Base-by-base conservation (phyloP, 2,113 vertebrate genomes). In the Mesocricetus auratus region DNA sequence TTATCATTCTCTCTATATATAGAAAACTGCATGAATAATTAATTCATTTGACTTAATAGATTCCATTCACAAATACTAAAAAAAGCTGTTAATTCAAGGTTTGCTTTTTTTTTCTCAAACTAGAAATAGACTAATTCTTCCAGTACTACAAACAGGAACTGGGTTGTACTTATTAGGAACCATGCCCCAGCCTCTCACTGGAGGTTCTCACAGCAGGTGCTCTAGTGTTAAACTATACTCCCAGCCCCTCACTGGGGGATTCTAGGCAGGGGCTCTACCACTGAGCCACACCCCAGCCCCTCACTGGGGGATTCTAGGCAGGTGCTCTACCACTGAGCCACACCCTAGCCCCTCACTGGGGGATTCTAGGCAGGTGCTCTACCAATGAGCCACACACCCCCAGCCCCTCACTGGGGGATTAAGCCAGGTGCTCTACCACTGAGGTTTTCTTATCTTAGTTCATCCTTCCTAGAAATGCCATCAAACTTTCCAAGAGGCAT, bases 11-110 rank as follows among this genome's bases (percentile, higher is more conserved):
- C 53, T 81, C 19, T 73, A 22, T 39, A 85, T 4, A 81, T 15
- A 19, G 71, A 93, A 83, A 96, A 90, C 4, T 45, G 17, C 78
- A 93, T 96, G 66, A 90, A 87, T 97, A 97, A 94, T 93, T 97
- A 97, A 94, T 93, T 92, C 69, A 96, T 83, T 53, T 42, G 5
- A 79, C 94, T 93, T 85, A 45, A 94, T 91, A 71, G 53, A 77
- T 73, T 93, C 97, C 87, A 96, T 95, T 96, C 96, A 96, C 60
- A 91, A 94, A 90, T n/a, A 78, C 74, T 66, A n/a, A 47, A 91
- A 33, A 91, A 26, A 42, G 62, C 5, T 93, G 8, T 74, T 77
- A 50, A 58, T 33, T 86, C 39, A 71, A 77, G 62, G 4, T n/a
- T 81, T 19, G 31, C 8, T 45, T 31, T 85, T 83, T 8, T n/a